phyloP scores from a whole-genome alignment of 2,888 invertebrate genomes.

The Sarcophaga subvicina region DNA sequence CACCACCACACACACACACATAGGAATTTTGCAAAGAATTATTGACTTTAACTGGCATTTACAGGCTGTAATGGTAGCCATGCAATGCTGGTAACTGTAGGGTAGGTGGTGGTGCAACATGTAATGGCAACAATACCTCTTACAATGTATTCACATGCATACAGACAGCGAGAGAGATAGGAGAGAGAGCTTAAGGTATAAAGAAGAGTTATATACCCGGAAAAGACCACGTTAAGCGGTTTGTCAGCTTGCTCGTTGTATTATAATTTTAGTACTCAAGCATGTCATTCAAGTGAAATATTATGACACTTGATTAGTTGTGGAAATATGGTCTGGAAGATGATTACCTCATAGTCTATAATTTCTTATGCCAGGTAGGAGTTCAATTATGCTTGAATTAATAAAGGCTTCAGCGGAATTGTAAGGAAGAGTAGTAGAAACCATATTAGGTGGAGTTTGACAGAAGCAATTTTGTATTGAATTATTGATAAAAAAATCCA shows the following conservation, averaged over 20 bases:
- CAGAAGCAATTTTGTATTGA: too few species aligned
- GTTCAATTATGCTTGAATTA: neutral
- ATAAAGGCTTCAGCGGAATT: neutral
- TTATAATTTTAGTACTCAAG: slow-evolving; percentile 44
- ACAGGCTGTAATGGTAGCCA: neutral
- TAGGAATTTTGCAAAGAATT: slow-evolving; percentile 22
- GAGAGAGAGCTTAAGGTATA: neutral
- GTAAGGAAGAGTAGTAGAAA: neutral
- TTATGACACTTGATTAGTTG: slow-evolving; percentile 41
- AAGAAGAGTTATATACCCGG: neutral
- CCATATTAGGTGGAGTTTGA: too few species aligned
- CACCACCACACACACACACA: neutral
- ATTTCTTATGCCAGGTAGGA: neutral
- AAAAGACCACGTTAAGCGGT: neutral
- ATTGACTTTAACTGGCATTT: slow-evolving; percentile 31
- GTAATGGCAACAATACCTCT: neutral
- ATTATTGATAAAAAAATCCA: too few species aligned
- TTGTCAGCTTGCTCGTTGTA: slow-evolving; percentile 12
- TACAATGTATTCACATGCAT: neutral
- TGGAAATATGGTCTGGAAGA: neutral
- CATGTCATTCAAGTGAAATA: slow-evolving; percentile 47
- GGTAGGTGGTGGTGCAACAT: slow-evolving; percentile 10
- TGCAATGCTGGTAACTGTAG: neutral
- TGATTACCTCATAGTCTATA: neutral
- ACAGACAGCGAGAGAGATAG: neutral